Evolutionary conservation across 1,140 invertebrate species (phyloP).

Genomic region (Microplitis mediator): DNA sequence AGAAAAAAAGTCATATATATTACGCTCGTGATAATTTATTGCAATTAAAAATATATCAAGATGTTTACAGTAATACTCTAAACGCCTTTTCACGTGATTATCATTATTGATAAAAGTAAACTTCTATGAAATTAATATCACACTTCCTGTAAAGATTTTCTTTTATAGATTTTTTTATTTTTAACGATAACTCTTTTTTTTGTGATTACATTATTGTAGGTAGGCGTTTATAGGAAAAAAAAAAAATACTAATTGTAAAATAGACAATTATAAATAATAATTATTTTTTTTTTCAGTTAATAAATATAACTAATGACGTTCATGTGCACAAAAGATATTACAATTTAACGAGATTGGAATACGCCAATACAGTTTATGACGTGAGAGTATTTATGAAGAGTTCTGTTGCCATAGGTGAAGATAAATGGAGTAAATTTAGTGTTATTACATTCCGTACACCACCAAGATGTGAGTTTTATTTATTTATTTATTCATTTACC

Average conservation of each 20-base stretch:
- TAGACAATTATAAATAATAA: background rate
- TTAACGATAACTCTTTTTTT: no score
- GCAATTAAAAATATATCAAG: no score
- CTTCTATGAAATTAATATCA: slow-evolving; percentile 13
- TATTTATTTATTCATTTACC: background rate
- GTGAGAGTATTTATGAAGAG: slow-evolving; percentile 69
- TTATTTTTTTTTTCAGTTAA: slow-evolving; percentile 40
- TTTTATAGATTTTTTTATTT: background rate
- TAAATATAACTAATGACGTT: slow-evolving; percentile 47
- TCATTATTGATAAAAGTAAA: no score
- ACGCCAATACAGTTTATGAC: slow-evolving; percentile 72
- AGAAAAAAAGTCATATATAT: no score
- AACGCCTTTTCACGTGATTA: no score
- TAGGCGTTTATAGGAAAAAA: background rate
- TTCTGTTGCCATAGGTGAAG: slow-evolving; percentile 58
- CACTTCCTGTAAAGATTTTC: slow-evolving; percentile 22
- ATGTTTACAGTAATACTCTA: no score
- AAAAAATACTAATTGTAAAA: background rate
- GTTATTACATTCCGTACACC: slow-evolving; percentile 65
- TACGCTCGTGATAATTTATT: no score
- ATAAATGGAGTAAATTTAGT: slow-evolving; percentile 70
- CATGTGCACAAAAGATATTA: slow-evolving; percentile 51
- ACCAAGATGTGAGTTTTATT: slow-evolving; percentile 60
- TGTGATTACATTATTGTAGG: background rate
- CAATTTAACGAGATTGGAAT: slow-evolving; percentile 66